Conservation (phyloP, 2,797 vertebrate species). For the Platalea minor region DNA sequence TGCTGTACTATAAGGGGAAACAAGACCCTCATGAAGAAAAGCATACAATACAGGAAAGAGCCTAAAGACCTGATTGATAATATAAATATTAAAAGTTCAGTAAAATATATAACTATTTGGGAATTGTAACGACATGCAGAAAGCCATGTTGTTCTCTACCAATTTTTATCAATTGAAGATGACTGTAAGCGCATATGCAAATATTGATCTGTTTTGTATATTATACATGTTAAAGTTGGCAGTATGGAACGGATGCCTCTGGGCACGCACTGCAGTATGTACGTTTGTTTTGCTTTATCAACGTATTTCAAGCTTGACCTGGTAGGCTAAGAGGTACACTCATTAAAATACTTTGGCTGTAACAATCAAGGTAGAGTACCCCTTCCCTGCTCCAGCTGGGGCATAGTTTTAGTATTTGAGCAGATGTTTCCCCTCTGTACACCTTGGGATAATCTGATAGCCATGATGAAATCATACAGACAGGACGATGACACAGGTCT, state of each 20-base stretch:
- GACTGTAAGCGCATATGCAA: neutral
- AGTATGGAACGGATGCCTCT: neutral
- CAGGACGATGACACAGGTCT: neutral
- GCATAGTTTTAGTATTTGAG: neutral
- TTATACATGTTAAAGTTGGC: neutral
- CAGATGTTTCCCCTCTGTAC: neutral
- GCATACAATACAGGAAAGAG: neutral
- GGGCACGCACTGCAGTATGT: neutral
- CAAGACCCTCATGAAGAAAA: neutral
- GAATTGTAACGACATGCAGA: neutral
- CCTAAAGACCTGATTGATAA: neutral
- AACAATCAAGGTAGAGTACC: accelerated
- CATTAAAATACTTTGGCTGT: neutral
- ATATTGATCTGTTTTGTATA: neutral
- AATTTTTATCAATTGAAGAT: neutral
- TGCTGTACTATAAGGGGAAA: neutral
- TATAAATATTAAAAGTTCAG: neutral
- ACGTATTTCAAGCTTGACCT: neutral
- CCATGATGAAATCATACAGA: neutral
- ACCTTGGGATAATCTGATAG: neutral
- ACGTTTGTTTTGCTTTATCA: neutral
- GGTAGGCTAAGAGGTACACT: neutral
- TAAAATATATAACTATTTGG: neutral
- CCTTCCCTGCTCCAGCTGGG: neutral
- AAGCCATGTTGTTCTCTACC: neutral